Percentiles rank a stretch among this genome's conserved stretches.
These are phyloP conservation scores for Hippocampus mohnikei DNA, from an alignment of 2,113 vertebrate genomes.

Conservation along the genomic window DNA sequence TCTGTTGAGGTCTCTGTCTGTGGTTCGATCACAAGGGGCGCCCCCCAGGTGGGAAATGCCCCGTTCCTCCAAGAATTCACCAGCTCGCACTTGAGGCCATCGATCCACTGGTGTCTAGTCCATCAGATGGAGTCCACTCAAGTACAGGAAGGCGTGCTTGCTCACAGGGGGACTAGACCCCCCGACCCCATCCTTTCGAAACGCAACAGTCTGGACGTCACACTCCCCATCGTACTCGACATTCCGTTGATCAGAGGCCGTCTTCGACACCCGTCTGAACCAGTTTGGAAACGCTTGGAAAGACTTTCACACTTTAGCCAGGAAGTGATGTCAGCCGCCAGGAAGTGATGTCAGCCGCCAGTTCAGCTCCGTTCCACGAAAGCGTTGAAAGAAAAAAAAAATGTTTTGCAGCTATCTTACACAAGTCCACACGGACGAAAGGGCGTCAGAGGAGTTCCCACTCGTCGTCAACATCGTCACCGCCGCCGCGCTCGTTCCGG, in stretches of 20 bases:
- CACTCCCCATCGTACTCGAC: not conserved
- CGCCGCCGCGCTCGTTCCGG: constrained; percentile 47
- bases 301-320: not conserved
- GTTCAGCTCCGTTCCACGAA: not conserved
- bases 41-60: not conserved
- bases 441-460: constrained; percentile 91
- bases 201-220: not conserved
- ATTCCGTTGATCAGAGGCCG: not conserved
- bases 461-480: constrained; percentile 89
- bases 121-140: not conserved
- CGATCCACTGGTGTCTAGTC: not conserved
- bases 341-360: not conserved
- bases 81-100: not conserved
- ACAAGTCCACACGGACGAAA: not conserved
- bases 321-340: not conserved
- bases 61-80: not conserved
- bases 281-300: not conserved
- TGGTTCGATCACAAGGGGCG: not conserved
- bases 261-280: not conserved
- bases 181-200: not conserved
- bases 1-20: not conserved
- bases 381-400: not conserved
- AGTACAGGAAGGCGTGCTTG: not conserved
- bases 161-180: not conserved
- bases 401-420: not conserved